Base-by-base conservation (phyloP, 2,888 invertebrate species). In the Cordylochernes scorpioides region DNA sequence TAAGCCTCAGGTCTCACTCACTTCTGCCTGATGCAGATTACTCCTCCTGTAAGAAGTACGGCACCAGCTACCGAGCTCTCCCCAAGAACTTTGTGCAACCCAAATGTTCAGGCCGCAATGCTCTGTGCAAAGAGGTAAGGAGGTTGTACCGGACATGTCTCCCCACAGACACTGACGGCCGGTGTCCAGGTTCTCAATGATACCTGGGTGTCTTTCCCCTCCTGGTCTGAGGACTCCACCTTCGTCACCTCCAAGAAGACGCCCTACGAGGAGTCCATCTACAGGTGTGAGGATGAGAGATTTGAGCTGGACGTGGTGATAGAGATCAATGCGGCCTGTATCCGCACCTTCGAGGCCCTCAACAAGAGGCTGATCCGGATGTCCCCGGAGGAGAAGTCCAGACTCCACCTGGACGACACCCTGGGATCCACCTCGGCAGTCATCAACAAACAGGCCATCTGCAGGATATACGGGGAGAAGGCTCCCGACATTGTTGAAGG, bases 171-270 rank as follows among this genome's bases (percentile, higher is more conserved):
- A n/a, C n/a, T 19, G 10, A 19, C 9, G 10, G 9, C 9, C 10
- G 2, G 9, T 19, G 24, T 29, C 10, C 22, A 36, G 36, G 36
- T 36, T 21, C 60, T 97, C 14, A 97, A 97, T 49, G 88, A 94
- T 49, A 80, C 75, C 1, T 94, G 86, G 84, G 91, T 94, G 1
- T 91, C 91, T 1, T 94, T 94, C 54, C 94, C 97, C 0, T 84
- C 91, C 0, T 97, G 94, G 91, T 84, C 88, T 4, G 97, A 97
- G 52, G 97, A 97, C 49, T 88, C 88, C 1, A 84, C 91, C 0
- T 88, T 86, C 53, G 88, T 91, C 12, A 84, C 86, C 30, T 84
- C 84, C 2, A 66, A 88, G 25, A 99, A 97, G 60, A 94, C 88
- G 0, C 78, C 82, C 47, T 91, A 78, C 47, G 97, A 97, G 50